Evolutionary conservation across 92 coral and sea anemone genomes (phyloP).

Genomic region (Epizoanthus ramosus): DNA sequence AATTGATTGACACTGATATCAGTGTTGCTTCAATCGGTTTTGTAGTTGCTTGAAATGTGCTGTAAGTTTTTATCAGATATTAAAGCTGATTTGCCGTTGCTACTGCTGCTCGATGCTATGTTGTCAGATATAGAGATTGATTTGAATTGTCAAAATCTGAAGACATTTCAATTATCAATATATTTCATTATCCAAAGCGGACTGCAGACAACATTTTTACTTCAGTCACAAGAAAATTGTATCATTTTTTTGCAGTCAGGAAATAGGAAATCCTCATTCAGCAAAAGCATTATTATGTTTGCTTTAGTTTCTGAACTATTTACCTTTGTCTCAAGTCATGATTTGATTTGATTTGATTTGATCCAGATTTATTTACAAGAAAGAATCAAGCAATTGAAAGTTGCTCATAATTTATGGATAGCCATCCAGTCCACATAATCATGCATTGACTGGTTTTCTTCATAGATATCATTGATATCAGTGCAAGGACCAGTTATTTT

Average conservation of each 20-base stretch:
- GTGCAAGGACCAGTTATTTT: not conserved
- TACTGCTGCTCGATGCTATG: not conserved
- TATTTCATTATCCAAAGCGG: not conserved
- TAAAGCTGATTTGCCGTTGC: not conserved
- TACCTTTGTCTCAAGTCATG: slow-evolving; percentile 13
- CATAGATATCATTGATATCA: not conserved
- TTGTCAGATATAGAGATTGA: not conserved
- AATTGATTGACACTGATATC: no score
- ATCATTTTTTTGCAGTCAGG: not conserved
- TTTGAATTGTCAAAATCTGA: not conserved
- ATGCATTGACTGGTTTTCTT: not conserved
- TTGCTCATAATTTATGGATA: not conserved
- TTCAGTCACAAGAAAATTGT: not conserved
- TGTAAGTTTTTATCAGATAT: not conserved
- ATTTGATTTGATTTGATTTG: not conserved
- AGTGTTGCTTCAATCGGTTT: no score
- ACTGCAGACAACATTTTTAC: not conserved
- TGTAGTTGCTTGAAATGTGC: not conserved
- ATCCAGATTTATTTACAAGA: not conserved
- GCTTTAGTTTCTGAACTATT: not conserved
- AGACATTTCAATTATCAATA: not conserved
- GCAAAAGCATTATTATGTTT: not conserved
- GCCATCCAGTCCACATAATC: not conserved
- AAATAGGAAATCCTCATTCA: not conserved
- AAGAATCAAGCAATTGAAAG: not conserved